Percentiles rank a stretch among this genome's conserved stretches.
These are phyloP conservation scores for Patagioenas fasciata DNA, from an alignment of 2,113 vertebrate genomes.

Conservation along the genomic window DNA sequence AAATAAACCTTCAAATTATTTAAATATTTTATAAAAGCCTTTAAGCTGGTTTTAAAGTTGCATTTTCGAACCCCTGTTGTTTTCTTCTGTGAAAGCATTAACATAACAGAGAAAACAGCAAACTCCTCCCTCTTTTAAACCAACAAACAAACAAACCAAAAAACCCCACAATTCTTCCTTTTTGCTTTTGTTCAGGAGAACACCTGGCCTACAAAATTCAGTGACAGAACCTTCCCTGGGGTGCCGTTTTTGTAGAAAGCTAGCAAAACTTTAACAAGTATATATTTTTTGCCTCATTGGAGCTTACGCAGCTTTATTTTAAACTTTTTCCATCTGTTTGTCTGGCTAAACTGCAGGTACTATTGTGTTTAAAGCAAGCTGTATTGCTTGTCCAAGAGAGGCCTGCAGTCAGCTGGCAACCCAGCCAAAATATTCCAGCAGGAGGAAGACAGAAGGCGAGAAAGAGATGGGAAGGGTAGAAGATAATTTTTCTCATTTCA, in stretches of 20 bases:
- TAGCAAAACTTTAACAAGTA: constrained; percentile 45
- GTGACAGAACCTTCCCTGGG: constrained; percentile 41
- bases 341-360: constrained; percentile 33
- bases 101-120: neutral
- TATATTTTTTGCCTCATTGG: constrained; percentile 50
- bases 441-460: neutral
- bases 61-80: constrained; percentile 10
- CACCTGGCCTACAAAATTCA: constrained; percentile 64
- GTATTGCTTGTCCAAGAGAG: constrained; percentile 49
- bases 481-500: neutral
- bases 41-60: neutral
- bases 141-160: neutral
- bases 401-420: constrained; percentile 11
- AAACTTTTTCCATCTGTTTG: constrained; percentile 69
- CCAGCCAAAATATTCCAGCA: constrained; percentile 22
- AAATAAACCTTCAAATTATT: constrained; percentile 14
- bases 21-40: neutral
- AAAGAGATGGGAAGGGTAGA: neutral
- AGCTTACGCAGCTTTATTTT: constrained; percentile 64
- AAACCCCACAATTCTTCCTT: neutral
- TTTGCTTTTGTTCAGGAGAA: constrained; percentile 28
- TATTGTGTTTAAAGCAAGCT: constrained; percentile 53
- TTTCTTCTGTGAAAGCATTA: constrained; percentile 10
- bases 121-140: neutral
- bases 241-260: constrained; percentile 44